Evolutionary conservation across 2,888 invertebrate genomes (phyloP).

Genomic region (Dendrolimus houi): DNA sequence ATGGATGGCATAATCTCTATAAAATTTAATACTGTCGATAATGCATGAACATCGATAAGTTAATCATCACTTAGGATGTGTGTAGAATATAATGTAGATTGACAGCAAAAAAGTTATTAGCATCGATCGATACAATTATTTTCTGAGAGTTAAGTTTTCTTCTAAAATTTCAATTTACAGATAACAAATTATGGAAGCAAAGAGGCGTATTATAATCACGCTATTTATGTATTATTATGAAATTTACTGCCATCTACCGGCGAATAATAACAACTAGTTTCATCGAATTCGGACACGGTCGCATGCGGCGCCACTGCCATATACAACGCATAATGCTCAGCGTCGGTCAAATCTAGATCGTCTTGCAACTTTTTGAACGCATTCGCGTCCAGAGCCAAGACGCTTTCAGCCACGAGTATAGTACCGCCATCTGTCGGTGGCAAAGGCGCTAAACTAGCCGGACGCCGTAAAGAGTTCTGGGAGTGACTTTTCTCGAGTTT

Average conservation of each 20-base stretch:
- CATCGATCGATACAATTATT: too few species aligned
- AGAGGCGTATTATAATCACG: too few species aligned
- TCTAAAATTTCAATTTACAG: too few species aligned
- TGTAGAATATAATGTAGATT: too few species aligned
- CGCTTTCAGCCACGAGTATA: conserved; percentile 76
- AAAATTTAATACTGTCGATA: too few species aligned
- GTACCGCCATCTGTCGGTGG: conserved; percentile 74
- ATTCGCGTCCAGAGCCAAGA: conserved; percentile 58
- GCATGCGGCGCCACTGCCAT: conserved; percentile 91
- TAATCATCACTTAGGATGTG: too few species aligned
- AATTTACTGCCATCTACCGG: conserved; percentile 88
- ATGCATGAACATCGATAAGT: too few species aligned
- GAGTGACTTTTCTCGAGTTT: conserved; percentile 33
- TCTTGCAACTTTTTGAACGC: conserved; percentile 58
- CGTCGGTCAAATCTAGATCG: conserved; percentile 86
- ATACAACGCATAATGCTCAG: conserved; percentile 91
- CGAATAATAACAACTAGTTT: conserved; percentile 90
- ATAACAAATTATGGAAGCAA: too few species aligned
- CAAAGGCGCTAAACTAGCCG: conserved; percentile 43
- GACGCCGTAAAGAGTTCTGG: conserved; percentile 37
- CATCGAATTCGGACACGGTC: conserved; percentile 91
- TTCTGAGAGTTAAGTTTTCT: too few species aligned
- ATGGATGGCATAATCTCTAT: too few species aligned
- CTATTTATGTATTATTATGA: conserved; percentile 24
- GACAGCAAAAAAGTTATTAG: too few species aligned